These are phyloP conservation scores for Pardalotus punctatus DNA, from an alignment of 2,113 vertebrate species.

Conservation along the genomic window DNA sequence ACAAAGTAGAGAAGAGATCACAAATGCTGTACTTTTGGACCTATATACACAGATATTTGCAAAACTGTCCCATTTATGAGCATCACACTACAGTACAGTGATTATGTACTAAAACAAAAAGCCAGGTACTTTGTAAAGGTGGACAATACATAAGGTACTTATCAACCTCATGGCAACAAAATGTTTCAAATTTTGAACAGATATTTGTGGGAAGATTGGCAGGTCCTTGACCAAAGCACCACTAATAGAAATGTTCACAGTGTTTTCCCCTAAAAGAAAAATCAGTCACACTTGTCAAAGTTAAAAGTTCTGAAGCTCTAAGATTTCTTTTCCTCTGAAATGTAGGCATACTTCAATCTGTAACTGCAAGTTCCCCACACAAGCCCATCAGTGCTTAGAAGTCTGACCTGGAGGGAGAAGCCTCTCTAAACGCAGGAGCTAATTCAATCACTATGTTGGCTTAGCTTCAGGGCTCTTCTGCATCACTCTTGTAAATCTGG, in stretches of 20 bases:
- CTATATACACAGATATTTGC: neutral
- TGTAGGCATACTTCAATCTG: neutral
- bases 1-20: neutral
- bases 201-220: constrained; percentile 19
- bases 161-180: neutral
- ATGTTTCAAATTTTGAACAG: constrained; percentile 19
- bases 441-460: constrained; percentile 61
- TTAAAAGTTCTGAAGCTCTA: constrained; percentile 24
- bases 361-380: neutral
- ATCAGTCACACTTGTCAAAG: constrained; percentile 47
- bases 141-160: neutral
- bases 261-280: neutral
- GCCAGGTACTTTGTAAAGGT: neutral
- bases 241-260: neutral
- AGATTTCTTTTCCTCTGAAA: neutral
- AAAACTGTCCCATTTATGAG: neutral
- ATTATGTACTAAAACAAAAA: neutral
- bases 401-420: constrained; percentile 51
- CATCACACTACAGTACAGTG: neutral
- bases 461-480: constrained; percentile 57
- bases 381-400: constrained; percentile 9
- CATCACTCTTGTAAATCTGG: constrained; percentile 50
- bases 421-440: constrained; percentile 41
- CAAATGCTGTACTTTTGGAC: neutral
- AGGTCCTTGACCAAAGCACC: neutral